These are phyloP conservation scores for Druon quercuslanigerum DNA, from an alignment of 1,140 invertebrate species.

Conservation along the genomic window DNA sequence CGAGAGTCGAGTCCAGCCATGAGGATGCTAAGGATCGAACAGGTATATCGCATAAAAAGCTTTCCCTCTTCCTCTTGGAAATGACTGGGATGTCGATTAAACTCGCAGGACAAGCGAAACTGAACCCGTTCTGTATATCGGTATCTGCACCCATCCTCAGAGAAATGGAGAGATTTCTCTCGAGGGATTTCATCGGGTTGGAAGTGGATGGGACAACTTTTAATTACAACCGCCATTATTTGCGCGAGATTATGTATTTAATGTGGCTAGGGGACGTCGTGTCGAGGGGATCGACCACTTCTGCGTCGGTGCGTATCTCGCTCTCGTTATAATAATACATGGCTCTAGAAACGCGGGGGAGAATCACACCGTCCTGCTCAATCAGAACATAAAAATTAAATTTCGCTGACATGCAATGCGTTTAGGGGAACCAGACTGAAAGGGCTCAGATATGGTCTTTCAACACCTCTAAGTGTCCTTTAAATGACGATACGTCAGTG, in stretches of 20 bases:
- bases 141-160: conserved; percentile 1
- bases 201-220: conserved; percentile 50
- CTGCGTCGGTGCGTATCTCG: conserved; percentile 19
- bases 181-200: conserved; percentile 41
- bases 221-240: conserved; percentile 61
- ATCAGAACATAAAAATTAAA: conserved; percentile 24
- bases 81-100: conserved; percentile 30
- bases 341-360: not conserved
- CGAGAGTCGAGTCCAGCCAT: conserved; percentile 1
- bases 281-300: conserved; percentile 27
- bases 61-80: conserved; percentile 1
- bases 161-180: conserved; percentile 17
- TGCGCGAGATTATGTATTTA: conserved; percentile 50
- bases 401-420: conserved; percentile 5
- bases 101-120: conserved; percentile 28
- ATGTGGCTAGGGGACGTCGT: conserved; percentile 18
- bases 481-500: not conserved
- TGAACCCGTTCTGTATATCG: conserved; percentile 24
- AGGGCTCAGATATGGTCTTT: not conserved
- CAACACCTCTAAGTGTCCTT: not conserved
- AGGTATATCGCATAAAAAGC: conserved; percentile 16
- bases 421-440: not conserved
- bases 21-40: conserved; percentile 13
- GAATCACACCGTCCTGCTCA: conserved; percentile 3
- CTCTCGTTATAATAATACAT: conserved; percentile 20